Conservation (phyloP, 2,113 vertebrate species). For the Hemichromis elongatus region DNA sequence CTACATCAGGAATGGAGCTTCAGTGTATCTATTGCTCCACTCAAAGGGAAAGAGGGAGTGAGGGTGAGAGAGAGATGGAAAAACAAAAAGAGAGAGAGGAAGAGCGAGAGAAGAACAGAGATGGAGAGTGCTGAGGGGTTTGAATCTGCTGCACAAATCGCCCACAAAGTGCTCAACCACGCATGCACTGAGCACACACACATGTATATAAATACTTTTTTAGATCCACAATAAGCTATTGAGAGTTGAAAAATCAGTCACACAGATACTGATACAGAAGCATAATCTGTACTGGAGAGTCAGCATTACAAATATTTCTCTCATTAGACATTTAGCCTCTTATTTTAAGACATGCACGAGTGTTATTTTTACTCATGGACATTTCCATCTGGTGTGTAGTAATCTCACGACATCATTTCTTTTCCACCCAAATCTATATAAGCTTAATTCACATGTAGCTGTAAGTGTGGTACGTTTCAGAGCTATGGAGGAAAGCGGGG, state of each 20-base stretch:
- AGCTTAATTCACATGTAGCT: not conserved
- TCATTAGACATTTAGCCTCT: not conserved
- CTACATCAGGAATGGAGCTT: slow-evolving; percentile 31
- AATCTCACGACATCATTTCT: not conserved
- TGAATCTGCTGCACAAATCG: slow-evolving; percentile 68
- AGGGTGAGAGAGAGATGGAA: not conserved
- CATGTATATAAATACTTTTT: slow-evolving; percentile 46
- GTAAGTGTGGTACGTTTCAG: not conserved
- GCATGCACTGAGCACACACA: slow-evolving; percentile 52
- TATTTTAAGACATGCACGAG: not conserved
- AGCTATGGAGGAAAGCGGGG: not conserved
- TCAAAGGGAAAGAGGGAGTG: slow-evolving; percentile 33
- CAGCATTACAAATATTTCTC: not conserved
- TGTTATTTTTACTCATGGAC: slow-evolving; percentile 9
- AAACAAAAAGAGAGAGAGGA: not conserved
- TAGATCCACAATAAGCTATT: slow-evolving; percentile 52
- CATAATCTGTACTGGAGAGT: not conserved
- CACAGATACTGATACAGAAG: slow-evolving; percentile 14
- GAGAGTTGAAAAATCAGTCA: slow-evolving; percentile 32
- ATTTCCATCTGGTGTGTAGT: slow-evolving; percentile 8
- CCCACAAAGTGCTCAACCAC: slow-evolving; percentile 73
- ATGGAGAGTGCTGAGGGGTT: slow-evolving; percentile 59
- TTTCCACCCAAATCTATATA: not conserved
- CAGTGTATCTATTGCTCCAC: slow-evolving; percentile 43
- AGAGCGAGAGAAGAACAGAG: slow-evolving; percentile 41